Percentiles rank a stretch among this genome's conserved stretches.
Conservation (phyloP, 2,888 invertebrate species). For the Cistogaster globosa region DNA sequence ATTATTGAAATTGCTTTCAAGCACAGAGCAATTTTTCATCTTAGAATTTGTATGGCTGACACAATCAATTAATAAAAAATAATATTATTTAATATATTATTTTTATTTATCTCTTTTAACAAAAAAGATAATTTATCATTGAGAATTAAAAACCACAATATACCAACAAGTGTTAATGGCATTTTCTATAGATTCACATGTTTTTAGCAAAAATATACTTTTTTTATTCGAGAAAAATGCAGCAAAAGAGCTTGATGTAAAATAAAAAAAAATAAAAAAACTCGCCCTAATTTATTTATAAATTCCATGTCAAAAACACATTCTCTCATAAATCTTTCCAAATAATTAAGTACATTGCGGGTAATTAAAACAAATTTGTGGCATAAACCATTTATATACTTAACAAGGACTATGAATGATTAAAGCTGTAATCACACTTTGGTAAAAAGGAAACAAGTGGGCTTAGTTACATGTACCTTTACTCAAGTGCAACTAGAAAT, state of each 20-base stretch:
- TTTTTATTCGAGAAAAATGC: neutral
- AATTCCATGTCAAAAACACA: constrained; percentile 55
- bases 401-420: neutral
- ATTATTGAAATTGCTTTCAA: no score
- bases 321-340: constrained; percentile 22
- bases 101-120: neutral
- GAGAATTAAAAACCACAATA: constrained; percentile 39
- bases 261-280: neutral
- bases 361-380: constrained; percentile 43
- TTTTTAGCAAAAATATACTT: constrained; percentile 8
- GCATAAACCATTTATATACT: neutral
- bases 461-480: neutral
- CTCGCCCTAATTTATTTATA: constrained; percentile 10
- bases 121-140: constrained; percentile 46
- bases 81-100: no score
- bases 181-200: constrained; percentile 38
- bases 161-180: constrained; percentile 61
- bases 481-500: neutral
- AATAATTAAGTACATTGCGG: constrained; percentile 37
- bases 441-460: neutral
- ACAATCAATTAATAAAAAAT: no score
- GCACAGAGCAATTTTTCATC: no score
- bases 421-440: neutral
- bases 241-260: neutral
- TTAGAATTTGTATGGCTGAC: no score